phyloP scores from a whole-genome alignment of 2,888 invertebrate species.

The Drosophila yooni region DNA sequence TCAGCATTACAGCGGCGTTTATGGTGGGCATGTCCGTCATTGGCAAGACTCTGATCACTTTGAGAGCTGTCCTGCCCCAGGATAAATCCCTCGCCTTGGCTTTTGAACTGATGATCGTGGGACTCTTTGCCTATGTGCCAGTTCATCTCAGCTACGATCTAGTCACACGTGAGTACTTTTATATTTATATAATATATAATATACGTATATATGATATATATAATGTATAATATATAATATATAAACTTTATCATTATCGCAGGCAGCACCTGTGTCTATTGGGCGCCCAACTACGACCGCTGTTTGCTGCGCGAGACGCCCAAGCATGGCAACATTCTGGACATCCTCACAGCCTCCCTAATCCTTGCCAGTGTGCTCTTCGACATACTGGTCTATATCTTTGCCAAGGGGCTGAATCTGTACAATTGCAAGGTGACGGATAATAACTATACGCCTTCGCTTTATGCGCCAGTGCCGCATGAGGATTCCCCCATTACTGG shows the following conservation, averaged over 20 bases:
- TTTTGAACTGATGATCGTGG: slow-evolving; percentile 86
- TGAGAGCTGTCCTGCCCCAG: slow-evolving; percentile 87
- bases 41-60: slow-evolving; percentile 86
- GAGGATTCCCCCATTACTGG: slow-evolving; percentile 48
- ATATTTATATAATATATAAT: too few species aligned
- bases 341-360: slow-evolving; percentile 85
- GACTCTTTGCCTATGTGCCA: slow-evolving; percentile 87
- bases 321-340: slow-evolving; percentile 85
- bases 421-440: slow-evolving; percentile 85
- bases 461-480: slow-evolving; percentile 79
- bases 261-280: slow-evolving; percentile 85
- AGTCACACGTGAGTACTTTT: slow-evolving; percentile 86
- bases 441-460: slow-evolving; percentile 82
- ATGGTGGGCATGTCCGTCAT: slow-evolving; percentile 83
- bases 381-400: slow-evolving; percentile 85
- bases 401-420: slow-evolving; percentile 82
- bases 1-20: slow-evolving; percentile 84
- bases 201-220: too few species aligned
- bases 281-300: slow-evolving; percentile 83
- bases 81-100: slow-evolving; percentile 88
- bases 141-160: slow-evolving; percentile 88
- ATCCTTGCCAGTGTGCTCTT: slow-evolving; percentile 85
- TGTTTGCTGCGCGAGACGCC: slow-evolving; percentile 86
- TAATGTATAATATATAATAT: too few species aligned
- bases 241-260: not conserved